phyloP scores from a whole-genome alignment of 2,888 invertebrate genomes.

The Pandemis corylana region DNA sequence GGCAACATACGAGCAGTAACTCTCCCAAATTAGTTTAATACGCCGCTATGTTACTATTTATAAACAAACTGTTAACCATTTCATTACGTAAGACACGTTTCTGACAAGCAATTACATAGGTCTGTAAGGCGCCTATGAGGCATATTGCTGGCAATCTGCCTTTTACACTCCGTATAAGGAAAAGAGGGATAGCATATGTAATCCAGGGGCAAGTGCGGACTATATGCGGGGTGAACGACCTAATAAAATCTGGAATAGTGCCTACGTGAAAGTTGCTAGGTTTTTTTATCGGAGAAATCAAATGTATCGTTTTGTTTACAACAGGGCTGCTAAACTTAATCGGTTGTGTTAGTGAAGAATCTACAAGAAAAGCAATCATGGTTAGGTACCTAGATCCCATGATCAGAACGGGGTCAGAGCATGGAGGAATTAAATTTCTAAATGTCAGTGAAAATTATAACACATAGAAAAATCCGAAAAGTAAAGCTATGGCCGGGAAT shows the following conservation, averaged over 20 bases:
- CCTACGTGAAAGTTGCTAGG: background rate
- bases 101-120: background rate
- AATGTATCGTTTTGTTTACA: background rate
- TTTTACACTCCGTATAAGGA: conserved; percentile 6
- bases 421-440: too few species aligned
- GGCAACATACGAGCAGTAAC: too few species aligned
- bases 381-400: too few species aligned
- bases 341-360: too few species aligned
- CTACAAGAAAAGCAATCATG: too few species aligned
- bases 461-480: too few species aligned
- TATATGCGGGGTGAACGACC: conserved; percentile 7
- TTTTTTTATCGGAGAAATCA: conserved; percentile 12
- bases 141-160: conserved; percentile 23
- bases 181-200: conserved; percentile 17
- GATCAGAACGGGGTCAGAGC: background rate
- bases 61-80: conserved; percentile 13
- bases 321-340: too few species aligned
- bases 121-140: conserved; percentile 8
- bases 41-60: too few species aligned
- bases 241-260: conserved; percentile 31
- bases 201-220: conserved; percentile 9
- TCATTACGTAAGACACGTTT: conserved; percentile 21
- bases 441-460: too few species aligned
- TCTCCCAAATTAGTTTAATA: too few species aligned
- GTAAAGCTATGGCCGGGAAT: too few species aligned